phyloP scores from a whole-genome alignment of 2,888 invertebrate species.

The Microplitis deprimator region DNA sequence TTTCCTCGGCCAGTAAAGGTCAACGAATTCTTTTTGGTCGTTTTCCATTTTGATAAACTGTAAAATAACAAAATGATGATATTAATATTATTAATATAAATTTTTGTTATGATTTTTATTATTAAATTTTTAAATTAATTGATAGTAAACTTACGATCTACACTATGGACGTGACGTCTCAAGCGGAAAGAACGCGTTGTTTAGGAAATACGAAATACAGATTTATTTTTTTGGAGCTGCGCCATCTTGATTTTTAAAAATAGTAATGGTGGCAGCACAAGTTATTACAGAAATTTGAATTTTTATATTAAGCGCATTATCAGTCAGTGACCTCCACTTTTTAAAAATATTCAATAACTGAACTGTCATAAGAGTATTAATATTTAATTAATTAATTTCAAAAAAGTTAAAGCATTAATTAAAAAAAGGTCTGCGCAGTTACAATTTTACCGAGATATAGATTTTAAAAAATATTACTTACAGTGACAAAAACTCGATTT shows the following conservation, averaged over 20 bases:
- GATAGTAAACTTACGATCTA: not conserved
- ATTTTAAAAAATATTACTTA: no score
- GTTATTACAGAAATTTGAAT: not conserved
- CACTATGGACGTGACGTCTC: not conserved
- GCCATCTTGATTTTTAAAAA: not conserved
- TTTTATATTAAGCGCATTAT: not conserved
- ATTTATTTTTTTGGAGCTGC: not conserved
- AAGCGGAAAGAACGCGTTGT: not conserved
- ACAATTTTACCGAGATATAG: no score
- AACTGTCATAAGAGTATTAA: no score
- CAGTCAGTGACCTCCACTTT: no score
- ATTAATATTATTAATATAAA: not conserved
- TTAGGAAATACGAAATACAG: no score
- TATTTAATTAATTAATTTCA: no score
- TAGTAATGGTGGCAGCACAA: not conserved
- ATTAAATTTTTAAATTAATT: not conserved
- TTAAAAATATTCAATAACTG: no score
- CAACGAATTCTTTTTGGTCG: constrained; percentile 98
- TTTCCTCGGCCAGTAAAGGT: constrained; percentile 99
- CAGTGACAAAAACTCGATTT: no score
- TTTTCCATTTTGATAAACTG: constrained; percentile 85
- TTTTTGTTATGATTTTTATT: not conserved
- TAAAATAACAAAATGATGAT: not conserved
- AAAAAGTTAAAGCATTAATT: no score
- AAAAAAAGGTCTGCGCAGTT: no score